Evolutionary conservation across 1,140 invertebrate species (phyloP).

Genomic region (Drosophila leontia): DNA sequence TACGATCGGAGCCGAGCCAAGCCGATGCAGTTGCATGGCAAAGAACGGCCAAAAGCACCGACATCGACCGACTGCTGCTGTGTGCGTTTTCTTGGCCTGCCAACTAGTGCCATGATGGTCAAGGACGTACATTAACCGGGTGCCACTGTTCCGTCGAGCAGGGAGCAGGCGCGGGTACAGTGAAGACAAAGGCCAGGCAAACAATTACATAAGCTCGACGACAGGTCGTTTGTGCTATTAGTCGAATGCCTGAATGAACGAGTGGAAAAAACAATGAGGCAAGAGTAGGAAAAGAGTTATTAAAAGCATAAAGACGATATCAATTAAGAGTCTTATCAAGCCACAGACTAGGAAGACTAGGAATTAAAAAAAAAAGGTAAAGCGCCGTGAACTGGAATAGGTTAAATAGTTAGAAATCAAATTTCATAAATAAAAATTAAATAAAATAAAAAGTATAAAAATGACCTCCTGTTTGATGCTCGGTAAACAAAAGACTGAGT

Average conservation of each 20-base stretch:
- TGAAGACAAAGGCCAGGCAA: conserved; percentile 32
- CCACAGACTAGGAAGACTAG: neutral
- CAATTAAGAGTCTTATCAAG: conserved; percentile 6
- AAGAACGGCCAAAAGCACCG: conserved; percentile 35
- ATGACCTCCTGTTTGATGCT: neutral
- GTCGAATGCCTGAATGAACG: neutral
- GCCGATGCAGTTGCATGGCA: conserved; percentile 41
- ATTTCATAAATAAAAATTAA: neutral
- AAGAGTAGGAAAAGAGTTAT: conserved; percentile 17
- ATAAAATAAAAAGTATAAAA: neutral
- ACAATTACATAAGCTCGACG: conserved; percentile 33
- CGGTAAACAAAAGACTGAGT: neutral
- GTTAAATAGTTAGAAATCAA: neutral
- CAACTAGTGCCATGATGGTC: conserved; percentile 53
- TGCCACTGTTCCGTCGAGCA: conserved; percentile 18
- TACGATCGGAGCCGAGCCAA: conserved; percentile 17
- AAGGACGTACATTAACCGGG: conserved; percentile 76
- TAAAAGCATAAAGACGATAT: conserved; percentile 6
- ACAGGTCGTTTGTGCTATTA: conserved; percentile 19
- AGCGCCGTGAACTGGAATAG: neutral
- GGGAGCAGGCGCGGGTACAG: conserved; percentile 14
- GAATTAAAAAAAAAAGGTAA: no score
- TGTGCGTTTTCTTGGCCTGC: conserved; percentile 30
- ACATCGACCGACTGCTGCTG: neutral
- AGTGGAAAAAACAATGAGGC: conserved; percentile 1